A percentile compares a stretch with the other conserved stretches of the same genome.
phyloP scores from a whole-genome alignment of 1,140 invertebrate species.

The Penaeus chinensis region DNA sequence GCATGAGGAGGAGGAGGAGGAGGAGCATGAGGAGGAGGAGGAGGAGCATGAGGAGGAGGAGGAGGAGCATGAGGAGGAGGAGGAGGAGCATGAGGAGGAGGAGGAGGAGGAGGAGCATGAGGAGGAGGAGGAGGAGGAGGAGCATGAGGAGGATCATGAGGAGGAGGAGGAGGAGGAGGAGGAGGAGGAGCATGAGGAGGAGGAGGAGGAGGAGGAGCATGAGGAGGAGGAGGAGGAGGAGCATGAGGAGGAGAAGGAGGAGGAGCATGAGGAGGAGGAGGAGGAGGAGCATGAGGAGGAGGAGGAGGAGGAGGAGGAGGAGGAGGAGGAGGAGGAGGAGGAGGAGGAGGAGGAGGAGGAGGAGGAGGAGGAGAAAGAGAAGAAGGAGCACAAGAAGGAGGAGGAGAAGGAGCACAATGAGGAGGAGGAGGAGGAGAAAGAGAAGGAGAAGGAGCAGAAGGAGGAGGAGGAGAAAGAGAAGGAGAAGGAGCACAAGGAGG shows the following conservation, averaged over 20 bases:
- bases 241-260: neutral
- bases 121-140: neutral
- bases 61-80: too few relatives aligned
- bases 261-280: neutral
- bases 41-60: neutral
- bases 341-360: constrained; percentile 1
- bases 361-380: too few relatives aligned
- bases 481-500: neutral
- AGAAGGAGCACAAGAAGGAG: neutral
- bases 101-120: too few relatives aligned
- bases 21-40: too few relatives aligned
- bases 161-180: neutral
- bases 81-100: too few relatives aligned
- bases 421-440: neutral
- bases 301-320: neutral
- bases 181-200: neutral
- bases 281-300: neutral
- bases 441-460: neutral
- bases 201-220: neutral
- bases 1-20: neutral
- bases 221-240: neutral
- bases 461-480: neutral
- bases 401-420: neutral
- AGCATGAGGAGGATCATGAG: neutral
- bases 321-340: neutral